Evolutionary conservation across 2,113 vertebrate genomes (phyloP).

Genomic region (Calypte anna): DNA sequence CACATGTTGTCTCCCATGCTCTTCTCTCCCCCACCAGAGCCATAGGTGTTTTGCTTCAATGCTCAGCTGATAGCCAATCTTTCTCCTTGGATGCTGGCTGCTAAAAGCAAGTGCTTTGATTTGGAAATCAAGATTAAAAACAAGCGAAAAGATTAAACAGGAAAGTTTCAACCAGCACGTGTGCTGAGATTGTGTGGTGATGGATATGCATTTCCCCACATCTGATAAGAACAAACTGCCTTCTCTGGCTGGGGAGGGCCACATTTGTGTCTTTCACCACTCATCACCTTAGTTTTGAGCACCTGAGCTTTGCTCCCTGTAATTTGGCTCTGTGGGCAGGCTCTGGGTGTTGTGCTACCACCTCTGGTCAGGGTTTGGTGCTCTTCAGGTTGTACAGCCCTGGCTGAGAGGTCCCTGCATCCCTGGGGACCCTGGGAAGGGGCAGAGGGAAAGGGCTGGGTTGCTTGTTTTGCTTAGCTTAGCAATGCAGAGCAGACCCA

Average conservation of each 20-base stretch:
- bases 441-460: neutral
- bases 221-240: neutral
- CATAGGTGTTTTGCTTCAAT: neutral
- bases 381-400: neutral
- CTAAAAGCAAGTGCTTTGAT: neutral
- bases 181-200: neutral
- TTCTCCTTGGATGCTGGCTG: neutral
- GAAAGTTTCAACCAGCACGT: neutral
- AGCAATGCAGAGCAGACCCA: neutral
- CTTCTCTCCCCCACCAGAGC: neutral
- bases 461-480: neutral
- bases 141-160: constrained; percentile 8
- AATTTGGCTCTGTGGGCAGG: neutral
- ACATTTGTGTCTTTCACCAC: neutral
- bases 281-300: neutral
- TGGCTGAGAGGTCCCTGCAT: neutral
- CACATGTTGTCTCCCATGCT: neutral
- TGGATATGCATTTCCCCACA: neutral
- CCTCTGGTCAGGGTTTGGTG: neutral
- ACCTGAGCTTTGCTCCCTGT: neutral
- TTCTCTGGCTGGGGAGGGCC: neutral
- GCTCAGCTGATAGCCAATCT: constrained; percentile 12
- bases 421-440: rapidly evolving
- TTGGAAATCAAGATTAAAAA: constrained; percentile 22
- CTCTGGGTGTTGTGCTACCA: neutral